Evolutionary conservation across 2,797 vertebrate species (phyloP), one percentile per base, ranked within the genome.

Genomic region (Austrolebias charrua): DNA sequence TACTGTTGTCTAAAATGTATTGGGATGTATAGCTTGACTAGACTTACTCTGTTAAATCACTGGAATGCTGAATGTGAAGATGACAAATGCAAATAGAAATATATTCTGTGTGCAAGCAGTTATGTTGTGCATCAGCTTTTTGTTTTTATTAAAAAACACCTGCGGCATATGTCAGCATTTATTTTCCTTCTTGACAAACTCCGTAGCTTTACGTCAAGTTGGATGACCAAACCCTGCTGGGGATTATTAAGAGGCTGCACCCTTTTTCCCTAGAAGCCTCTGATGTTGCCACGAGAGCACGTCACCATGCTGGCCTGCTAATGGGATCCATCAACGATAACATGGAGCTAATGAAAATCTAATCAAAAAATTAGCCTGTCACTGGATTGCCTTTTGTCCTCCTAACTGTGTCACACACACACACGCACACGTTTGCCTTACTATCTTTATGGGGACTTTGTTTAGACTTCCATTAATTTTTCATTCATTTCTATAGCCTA

Each of bases 311-410:
- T 81, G 85, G 81, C 82, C 76, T 76, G 69, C 75, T 90, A 90
- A 89, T 89, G 81, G 82, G 85, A 87, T 89, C 85, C 78, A 80
- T 78, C 88, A 82, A 60, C 82, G 86, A 89, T 89, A 89, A 87
- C 80, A 76, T 84, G 84, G 60, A 62, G 82, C 86, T 89, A 89
- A 91, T 90, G 85, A 75, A 89, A 89, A 86, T 86, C 85, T 85
- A 82, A 90, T 88, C 75, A 66, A 76, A 83, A 85, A 76, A 82
- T 66, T 64, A 63, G 73, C 66, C 78, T 64, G 73, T 79, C 45
- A 11, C 62, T 70, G 33, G 68, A 75, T 69, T 60, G 75, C 78
- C 75, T 79, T 56, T 69, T 56, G 55, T 66, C 40, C n/a, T 33
- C 62, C 65, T 54, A 40, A 66, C 63, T 78, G 65, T 66, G 48